Conservation (phyloP, 1,140 invertebrate species). For the Pseudomyrmex cubaensis region DNA sequence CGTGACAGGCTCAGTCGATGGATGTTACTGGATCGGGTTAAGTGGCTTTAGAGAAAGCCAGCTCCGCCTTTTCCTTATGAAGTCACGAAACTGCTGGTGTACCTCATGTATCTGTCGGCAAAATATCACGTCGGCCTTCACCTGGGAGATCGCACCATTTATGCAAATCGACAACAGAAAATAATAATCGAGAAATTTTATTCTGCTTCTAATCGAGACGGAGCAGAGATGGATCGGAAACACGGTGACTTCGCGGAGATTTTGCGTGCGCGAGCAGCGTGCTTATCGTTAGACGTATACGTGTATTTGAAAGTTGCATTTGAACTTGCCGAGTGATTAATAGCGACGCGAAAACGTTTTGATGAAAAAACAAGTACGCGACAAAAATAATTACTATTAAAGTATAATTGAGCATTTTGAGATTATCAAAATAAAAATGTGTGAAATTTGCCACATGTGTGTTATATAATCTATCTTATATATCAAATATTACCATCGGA, state of each 20-base stretch:
- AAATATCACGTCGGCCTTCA: conserved; percentile 67
- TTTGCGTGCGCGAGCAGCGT: background rate
- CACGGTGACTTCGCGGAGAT: background rate
- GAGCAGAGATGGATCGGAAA: conserved; percentile 10
- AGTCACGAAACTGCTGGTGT: conserved; percentile 69
- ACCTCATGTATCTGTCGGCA: background rate
- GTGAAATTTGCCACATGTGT: background rate
- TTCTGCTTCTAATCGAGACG: conserved; percentile 23
- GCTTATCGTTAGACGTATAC: conserved; percentile 1
- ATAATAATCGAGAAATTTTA: conserved; percentile 38
- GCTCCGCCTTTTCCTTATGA: conserved; percentile 73
- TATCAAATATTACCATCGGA: too few species aligned
- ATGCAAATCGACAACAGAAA: conserved; percentile 50
- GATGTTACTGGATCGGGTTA: conserved; percentile 85
- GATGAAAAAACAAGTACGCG: background rate
- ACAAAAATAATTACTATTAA: background rate
- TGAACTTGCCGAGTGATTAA: conserved; percentile 29
- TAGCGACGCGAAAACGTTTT: conserved; percentile 6
- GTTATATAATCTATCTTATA: background rate
- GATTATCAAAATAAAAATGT: background rate
- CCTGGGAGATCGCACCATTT: conserved; percentile 20
- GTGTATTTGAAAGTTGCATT: conserved; percentile 37
- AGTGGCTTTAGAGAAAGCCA: conserved; percentile 84
- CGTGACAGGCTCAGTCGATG: conserved; percentile 78
- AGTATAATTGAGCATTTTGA: background rate